Evolutionary conservation across 1,140 invertebrate genomes (phyloP), one percentile per base, ranked within the genome.

Genomic region (Drosophila chauvacae): DNA sequence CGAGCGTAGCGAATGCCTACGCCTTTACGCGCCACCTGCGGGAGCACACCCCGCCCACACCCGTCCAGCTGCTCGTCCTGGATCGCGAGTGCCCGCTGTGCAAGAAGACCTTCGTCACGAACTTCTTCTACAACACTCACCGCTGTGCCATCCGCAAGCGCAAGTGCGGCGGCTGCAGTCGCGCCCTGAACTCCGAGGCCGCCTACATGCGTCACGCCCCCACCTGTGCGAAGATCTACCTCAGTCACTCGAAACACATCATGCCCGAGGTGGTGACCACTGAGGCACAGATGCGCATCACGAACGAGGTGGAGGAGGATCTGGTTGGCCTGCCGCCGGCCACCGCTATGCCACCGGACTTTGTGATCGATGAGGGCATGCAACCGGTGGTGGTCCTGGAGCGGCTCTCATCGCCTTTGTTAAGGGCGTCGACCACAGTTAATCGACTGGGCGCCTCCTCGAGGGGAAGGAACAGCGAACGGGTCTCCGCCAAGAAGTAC

Each of bases 61-160:
- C 83, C 7, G 57, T 84, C 7, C 69, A 77, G 26, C 37, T 78
- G 16, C 65, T 74, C 26, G 83, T 92, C 2, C 74, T 91, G 2
- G 91, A 92, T 50, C 82, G 91, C 4, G 75, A 86, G 61, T 92
- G 91, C 23, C 88, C 88, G 10, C 42, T 85, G 30, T 92, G 91
- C 75, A 81, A 80, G 26, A 79, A 80, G 47, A 87, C 86, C 0
- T 92, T 85, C 59, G 18, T 84, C 44, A 92, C 91, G 7, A 91
- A 92, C 47, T 92, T 61, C 57, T 82, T 92, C 9, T 92, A 85
- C 47, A 91, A 92, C 53, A 91, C 79, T 30, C 91, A 92, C 77
- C 66, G 66, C n/a, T 92, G 91, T 80, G 85, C 91, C 30, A 75
- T 91, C 14, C 77, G 70, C 14, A 83, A 86, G 13, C 84, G 77